phyloP scores from a whole-genome alignment of 1,140 invertebrate genomes.

The Delia radicum region DNA sequence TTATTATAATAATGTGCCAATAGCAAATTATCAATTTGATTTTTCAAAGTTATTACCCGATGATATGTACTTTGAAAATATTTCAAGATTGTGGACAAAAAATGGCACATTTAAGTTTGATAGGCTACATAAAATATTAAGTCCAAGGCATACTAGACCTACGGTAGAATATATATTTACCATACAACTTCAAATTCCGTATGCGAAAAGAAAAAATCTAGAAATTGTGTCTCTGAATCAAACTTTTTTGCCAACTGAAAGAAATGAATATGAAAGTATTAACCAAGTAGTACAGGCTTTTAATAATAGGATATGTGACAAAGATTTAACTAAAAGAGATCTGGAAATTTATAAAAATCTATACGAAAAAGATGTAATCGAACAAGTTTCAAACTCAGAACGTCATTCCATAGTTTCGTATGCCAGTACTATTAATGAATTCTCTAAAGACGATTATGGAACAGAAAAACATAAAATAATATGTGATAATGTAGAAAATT shows the following conservation, averaged over 20 bases:
- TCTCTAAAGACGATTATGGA: background rate
- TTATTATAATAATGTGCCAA: conserved; percentile 37
- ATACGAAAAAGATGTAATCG: too few species aligned
- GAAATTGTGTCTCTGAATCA: background rate
- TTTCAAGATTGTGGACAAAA: background rate
- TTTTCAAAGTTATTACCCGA: conserved; percentile 38
- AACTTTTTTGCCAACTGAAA: too few species aligned
- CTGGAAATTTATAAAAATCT: too few species aligned
- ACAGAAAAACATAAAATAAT: background rate
- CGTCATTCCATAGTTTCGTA: too few species aligned
- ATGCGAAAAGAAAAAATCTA: conserved; percentile 1
- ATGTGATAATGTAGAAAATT: background rate
- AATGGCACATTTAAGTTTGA: conserved; percentile 39
- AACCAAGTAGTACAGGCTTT: too few species aligned
- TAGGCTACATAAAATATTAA: conserved; percentile 35
- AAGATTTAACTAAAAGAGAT: too few species aligned
- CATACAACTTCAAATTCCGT: conserved; percentile 36
- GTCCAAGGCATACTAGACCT: conserved; percentile 36
- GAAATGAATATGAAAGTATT: too few species aligned
- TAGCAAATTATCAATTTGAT: conserved; percentile 46
- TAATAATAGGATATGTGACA: too few species aligned
- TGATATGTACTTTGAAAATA: conserved; percentile 25
- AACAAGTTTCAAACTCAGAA: too few species aligned
- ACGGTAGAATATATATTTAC: conserved; percentile 41
- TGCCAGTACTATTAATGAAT: background rate